Base-by-base conservation (phyloP, 2,113 vertebrate species). In the Procavia capensis region DNA sequence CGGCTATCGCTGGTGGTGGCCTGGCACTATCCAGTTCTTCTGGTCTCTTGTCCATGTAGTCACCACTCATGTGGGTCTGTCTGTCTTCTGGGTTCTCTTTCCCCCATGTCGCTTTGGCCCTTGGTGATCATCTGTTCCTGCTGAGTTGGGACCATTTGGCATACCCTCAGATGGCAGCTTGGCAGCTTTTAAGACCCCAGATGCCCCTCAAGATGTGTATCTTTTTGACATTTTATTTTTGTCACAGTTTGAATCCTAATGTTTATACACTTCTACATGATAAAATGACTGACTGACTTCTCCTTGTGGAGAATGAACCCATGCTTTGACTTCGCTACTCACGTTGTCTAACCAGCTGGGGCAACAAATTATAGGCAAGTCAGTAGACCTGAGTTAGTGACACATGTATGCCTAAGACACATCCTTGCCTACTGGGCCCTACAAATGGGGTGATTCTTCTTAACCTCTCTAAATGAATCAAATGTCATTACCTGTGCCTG, bases 161-260 rank as follows among this genome's bases (percentile, higher is more conserved):
- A 57, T n/a, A 31, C n/a, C n/a, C n/a, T n/a, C n/a, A n/a, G n/a
- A n/a, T n/a, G n/a, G n/a, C n/a, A n/a, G n/a, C n/a, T n/a, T n/a
- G n/a, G n/a, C n/a, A n/a, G n/a, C n/a, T n/a, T n/a, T n/a, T n/a
- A n/a, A n/a, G n/a, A n/a, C n/a, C n/a, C n/a, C n/a, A n/a, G n/a
- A n/a, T n/a, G n/a, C n/a, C n/a, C n/a, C n/a, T n/a, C n/a, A n/a
- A n/a, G 4, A 64, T 72, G 47, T 20, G 20, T 39, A 36, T 85
- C 31, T 82, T 88, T 61, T 57, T 36, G 61, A 86, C 78, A 41
- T 22, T 93, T 85, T 90, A 41, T 91, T 79, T 94, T 86, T 79
- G 59, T 92, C 19, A 68, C 27, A 61, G 45, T 41, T 88, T 85
- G 70, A 94, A 90, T 92, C 66, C 36, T 90, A 27, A 22, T 14